Base-by-base conservation (phyloP, 1,140 invertebrate species). In the Ceratosolen solmsi region DNA sequence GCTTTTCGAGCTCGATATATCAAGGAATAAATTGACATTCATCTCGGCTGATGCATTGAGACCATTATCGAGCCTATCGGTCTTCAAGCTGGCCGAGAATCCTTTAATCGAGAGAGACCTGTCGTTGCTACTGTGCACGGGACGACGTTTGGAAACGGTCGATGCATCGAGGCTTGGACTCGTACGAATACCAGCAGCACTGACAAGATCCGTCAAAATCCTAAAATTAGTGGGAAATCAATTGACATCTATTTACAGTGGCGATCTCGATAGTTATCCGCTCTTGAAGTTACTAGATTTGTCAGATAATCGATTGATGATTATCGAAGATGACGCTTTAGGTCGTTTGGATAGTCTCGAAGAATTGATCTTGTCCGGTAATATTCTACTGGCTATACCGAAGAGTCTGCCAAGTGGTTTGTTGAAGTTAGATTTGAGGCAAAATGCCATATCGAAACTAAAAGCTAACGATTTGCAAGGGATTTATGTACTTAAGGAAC, bases 221-320 rank as follows among this genome's bases (percentile, higher is more conserved):
- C 91, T 98, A 30, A 94, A 95, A 41, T 89, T 98, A 0, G 93
- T 95, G 1, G 94, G 95, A 22, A 98, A 98, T 87, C 93, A 93
- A 83, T 93, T 97, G 63, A 93, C 92, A 72, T 91, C 93, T 0
- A 94, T 98, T 25, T 93, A 94, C 58, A 94, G 96, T 84, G 96
- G 96, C n/a, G 96, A 98, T 86, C 93, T 99, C 79, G 96, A 97
- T 86, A 97, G 96, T 83, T 98, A 98, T 88, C 97, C 97, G 0
- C 90, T 97, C 25, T 89, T 98, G 15, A 95, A 95, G 82, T 92
- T 96, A 38, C 89, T 99, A 36, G 95, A 97, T 86, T 93, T 98
- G 49, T 96, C 96, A 33, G 93, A 95, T 74, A 98, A 98, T 87
- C 92, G 93, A 80, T 93, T 99, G 38, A 91, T 90, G 58, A 92